phyloP scores from a whole-genome alignment of 2,797 vertebrate species.

The Adelosebastes latens region DNA sequence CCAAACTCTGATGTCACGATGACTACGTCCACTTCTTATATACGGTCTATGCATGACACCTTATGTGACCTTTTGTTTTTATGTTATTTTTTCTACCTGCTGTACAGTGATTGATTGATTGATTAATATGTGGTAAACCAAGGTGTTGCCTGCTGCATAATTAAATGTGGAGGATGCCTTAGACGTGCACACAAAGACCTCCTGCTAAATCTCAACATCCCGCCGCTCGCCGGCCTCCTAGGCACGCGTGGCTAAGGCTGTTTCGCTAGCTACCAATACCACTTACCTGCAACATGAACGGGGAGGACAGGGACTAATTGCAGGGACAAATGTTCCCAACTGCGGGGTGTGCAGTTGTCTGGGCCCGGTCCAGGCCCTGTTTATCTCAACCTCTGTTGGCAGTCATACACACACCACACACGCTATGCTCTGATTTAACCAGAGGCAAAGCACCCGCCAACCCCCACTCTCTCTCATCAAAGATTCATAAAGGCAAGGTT shows the following conservation, averaged over 20 bases:
- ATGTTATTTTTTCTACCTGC: not conserved
- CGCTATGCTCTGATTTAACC: slow-evolving; percentile 94
- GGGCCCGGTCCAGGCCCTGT: slow-evolving; percentile 88
- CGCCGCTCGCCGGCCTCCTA: not conserved
- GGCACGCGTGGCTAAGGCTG: slow-evolving; percentile 9
- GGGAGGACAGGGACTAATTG: slow-evolving; percentile 87
- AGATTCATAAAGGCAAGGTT: slow-evolving; percentile 98
- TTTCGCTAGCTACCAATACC: slow-evolving; percentile 50
- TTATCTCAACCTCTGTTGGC: slow-evolving; percentile 94
- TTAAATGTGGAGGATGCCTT: slow-evolving; percentile 18
- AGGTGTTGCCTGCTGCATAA: slow-evolving; percentile 15
- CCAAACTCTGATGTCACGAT: too few relatives aligned
- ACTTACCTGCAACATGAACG: slow-evolving; percentile 78
- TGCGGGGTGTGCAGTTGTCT: slow-evolving; percentile 86
- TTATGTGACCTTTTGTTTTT: not conserved
- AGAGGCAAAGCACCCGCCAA: slow-evolving; percentile 88
- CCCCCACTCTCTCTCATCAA: slow-evolving; percentile 89
- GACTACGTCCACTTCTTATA: too few relatives aligned
- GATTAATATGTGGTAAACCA: not conserved
- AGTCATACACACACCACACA: slow-evolving; percentile 86
- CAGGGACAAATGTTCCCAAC: slow-evolving; percentile 88
- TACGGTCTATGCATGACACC: not conserved
- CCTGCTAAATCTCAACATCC: not conserved
- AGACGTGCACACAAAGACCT: slow-evolving; percentile 9
- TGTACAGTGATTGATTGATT: slow-evolving; percentile 9